Evolutionary conservation across 2,888 invertebrate species (phyloP).

Genomic region (Steinernema carpocapsae): DNA sequence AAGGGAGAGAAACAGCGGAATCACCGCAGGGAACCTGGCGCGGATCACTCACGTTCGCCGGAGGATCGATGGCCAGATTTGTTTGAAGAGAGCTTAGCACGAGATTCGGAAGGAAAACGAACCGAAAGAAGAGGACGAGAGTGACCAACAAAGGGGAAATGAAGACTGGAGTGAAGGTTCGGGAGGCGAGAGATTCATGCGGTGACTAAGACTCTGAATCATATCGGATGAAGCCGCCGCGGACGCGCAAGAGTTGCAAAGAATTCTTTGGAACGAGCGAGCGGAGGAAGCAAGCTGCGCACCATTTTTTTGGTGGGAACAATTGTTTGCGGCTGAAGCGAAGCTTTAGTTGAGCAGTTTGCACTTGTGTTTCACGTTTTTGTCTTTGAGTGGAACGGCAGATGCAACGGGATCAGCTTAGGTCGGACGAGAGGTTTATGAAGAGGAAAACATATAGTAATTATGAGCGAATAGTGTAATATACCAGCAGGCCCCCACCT

Average conservation of each 20-base stretch:
- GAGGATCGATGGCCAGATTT: conserved; percentile 17
- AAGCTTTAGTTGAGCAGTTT: no score
- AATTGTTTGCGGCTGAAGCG: no score
- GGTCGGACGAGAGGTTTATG: no score
- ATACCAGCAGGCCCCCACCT: no score
- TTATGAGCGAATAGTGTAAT: no score
- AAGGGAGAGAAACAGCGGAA: conserved; percentile 2
- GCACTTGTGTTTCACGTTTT: no score
- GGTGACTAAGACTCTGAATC: not conserved
- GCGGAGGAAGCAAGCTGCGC: not conserved
- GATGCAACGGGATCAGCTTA: no score
- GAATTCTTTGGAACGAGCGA: not conserved
- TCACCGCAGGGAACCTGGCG: conserved; percentile 2
- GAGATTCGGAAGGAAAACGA: not conserved
- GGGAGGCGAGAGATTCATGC: not conserved
- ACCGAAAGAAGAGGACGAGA: not conserved
- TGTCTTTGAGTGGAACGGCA: no score
- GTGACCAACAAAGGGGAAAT: not conserved
- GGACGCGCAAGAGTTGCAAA: not conserved
- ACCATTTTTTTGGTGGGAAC: not conserved
- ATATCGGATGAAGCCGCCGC: not conserved
- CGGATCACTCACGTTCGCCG: not conserved
- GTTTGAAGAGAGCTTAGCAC: conserved; percentile 14
- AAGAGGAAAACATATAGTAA: no score
- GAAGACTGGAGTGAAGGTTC: not conserved